These are phyloP conservation scores for Psilopsiagon aurifrons DNA, from an alignment of 2,113 vertebrate genomes.

Conservation along the genomic window DNA sequence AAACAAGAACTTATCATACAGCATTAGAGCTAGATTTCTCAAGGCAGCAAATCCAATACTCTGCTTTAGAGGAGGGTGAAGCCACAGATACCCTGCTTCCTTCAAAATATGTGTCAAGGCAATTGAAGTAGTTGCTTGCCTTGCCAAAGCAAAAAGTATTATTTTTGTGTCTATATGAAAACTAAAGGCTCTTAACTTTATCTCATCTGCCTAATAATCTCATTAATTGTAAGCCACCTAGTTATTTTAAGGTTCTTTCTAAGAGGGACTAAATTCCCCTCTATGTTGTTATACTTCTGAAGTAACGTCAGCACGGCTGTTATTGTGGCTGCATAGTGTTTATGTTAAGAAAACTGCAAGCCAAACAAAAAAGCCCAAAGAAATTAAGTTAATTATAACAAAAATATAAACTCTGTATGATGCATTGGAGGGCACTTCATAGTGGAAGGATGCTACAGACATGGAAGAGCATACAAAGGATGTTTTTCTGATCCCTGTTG, in stretches of 20 bases:
- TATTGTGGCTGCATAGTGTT: neutral
- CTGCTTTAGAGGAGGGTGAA: neutral
- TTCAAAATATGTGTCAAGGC: neutral
- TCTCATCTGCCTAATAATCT: neutral
- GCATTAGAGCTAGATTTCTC: neutral
- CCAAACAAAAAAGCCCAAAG: neutral
- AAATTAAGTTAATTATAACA: neutral
- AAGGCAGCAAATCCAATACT: neutral
- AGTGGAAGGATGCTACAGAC: neutral
- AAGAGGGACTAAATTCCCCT: neutral
- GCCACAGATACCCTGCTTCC: neutral
- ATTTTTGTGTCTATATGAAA: neutral
- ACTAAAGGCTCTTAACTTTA: neutral
- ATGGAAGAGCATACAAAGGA: neutral
- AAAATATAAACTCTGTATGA: neutral
- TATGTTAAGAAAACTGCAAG: neutral
- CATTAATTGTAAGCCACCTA: neutral
- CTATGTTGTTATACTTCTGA: neutral
- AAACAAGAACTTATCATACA: neutral
- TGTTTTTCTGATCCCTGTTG: neutral
- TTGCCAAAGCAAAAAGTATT: neutral
- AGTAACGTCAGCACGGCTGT: neutral
- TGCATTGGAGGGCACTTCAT: neutral
- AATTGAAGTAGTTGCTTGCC: neutral
- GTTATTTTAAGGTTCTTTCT: neutral